phyloP scores from a whole-genome alignment of 2,797 vertebrate genomes.

The Poecilia gillii region DNA sequence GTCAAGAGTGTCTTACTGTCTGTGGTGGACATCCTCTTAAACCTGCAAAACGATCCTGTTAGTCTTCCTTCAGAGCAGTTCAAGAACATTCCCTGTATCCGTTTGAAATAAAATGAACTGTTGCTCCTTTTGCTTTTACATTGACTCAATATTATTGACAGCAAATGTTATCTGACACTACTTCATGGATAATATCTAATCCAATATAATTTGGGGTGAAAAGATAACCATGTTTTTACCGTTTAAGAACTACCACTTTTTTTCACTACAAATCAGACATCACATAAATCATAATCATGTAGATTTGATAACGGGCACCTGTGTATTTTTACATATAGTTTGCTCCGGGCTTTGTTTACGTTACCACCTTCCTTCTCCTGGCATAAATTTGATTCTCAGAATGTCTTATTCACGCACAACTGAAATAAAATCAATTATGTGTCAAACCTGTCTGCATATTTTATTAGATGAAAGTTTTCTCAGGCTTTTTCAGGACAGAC shows the following conservation, averaged over 20 bases:
- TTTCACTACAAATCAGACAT: background rate
- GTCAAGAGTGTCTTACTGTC: background rate
- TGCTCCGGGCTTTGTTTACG: background rate
- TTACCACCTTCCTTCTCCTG: background rate
- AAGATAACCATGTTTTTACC: background rate
- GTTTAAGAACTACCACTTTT: background rate
- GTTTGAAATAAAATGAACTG: background rate
- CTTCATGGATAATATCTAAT: background rate
- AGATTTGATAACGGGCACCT: background rate
- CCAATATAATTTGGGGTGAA: background rate
- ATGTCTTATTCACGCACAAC: background rate
- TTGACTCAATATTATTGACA: background rate
- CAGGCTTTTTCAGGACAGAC: background rate
- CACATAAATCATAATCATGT: background rate
- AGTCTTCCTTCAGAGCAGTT: constrained; percentile 20
- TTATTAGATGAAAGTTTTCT: background rate
- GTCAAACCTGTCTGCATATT: background rate
- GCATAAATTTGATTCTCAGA: background rate
- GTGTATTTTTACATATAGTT: constrained; percentile 3
- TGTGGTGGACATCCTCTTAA: background rate
- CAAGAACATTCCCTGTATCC: constrained; percentile 2
- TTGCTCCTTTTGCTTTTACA: background rate
- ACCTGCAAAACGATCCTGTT: background rate
- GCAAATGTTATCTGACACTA: background rate
- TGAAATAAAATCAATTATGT: constrained; percentile 48